Conservation (phyloP, 2,113 vertebrate genomes). For the Gnathonemus longibarbis region DNA sequence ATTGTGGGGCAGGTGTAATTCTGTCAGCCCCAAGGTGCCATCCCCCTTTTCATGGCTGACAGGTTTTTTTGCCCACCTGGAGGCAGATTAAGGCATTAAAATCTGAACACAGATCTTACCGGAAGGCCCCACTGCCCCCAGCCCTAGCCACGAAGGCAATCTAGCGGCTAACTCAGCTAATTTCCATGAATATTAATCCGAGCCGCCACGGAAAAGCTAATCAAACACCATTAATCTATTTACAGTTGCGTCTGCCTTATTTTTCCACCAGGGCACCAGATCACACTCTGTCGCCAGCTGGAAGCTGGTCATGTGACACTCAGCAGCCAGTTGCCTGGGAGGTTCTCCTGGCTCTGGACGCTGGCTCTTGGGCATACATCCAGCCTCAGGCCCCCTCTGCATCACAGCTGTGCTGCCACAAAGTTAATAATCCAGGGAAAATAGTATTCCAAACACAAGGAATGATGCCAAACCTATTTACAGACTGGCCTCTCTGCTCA, state of each 20-base stretch:
- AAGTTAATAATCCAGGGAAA: constrained; percentile 2
- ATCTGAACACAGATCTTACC: constrained; percentile 38
- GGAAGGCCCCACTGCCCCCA: constrained; percentile 35
- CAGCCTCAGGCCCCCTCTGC: not conserved
- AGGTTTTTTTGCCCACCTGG: constrained; percentile 30
- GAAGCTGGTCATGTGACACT: constrained; percentile 31
- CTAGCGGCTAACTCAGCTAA: constrained; percentile 36
- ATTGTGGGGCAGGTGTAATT: not conserved
- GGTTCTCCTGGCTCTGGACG: not conserved
- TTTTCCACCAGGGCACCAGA: constrained; percentile 43
- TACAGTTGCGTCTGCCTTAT: constrained; percentile 41
- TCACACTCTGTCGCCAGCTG: constrained; percentile 46
- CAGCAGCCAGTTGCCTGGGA: not conserved
- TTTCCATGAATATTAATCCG: constrained; percentile 60
- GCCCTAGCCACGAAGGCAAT: constrained; percentile 26
- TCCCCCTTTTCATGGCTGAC: constrained; percentile 11
- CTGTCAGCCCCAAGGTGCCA: not conserved
- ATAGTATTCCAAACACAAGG: constrained; percentile 5
- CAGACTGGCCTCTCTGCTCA: not conserved
- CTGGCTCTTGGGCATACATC: not conserved
- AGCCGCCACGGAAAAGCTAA: constrained; percentile 43
- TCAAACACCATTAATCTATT: constrained; percentile 56
- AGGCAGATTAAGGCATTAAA: constrained; percentile 33
- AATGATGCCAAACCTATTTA: constrained; percentile 12
- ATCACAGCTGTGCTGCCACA: not conserved